Evolutionary conservation across 2,797 vertebrate species (phyloP).

Genomic region (Varecia variegata): DNA sequence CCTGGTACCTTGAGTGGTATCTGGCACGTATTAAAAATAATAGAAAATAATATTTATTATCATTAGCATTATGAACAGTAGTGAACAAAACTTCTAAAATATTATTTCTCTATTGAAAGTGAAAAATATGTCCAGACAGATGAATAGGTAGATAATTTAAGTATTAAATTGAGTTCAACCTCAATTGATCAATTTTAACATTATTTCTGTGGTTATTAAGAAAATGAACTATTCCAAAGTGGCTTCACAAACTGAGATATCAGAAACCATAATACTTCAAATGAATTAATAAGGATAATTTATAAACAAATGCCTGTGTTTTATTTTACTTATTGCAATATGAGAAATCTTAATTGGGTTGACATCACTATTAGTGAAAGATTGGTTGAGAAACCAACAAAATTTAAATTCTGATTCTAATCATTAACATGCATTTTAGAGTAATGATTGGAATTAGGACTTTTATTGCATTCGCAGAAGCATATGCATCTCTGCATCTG

Average conservation of each 20-base stretch:
- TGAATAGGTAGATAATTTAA: background rate
- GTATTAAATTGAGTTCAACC: background rate
- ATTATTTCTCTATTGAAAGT: background rate
- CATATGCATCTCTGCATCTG: constrained; percentile 52
- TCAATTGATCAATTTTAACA: background rate
- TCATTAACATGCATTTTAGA: constrained; percentile 48
- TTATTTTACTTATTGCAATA: background rate
- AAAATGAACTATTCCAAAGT: background rate
- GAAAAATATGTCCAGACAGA: background rate
- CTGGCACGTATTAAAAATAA: background rate
- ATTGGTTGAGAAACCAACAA: background rate
- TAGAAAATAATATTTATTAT: background rate
- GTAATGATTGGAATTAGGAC: constrained; percentile 60
- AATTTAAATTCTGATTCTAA: constrained; percentile 51
- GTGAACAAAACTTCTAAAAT: background rate
- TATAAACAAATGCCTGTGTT: background rate
- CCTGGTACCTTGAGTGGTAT: background rate
- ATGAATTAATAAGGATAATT: background rate
- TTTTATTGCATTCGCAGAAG: constrained; percentile 16
- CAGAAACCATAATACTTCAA: background rate
- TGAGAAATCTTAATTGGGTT: background rate
- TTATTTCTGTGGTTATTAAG: background rate
- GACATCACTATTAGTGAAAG: background rate
- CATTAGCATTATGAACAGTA: background rate
- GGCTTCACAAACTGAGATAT: background rate